Percentiles rank a stretch among this genome's conserved stretches.
Conservation (phyloP, 2,888 invertebrate species). For the Emmelina monodactyla region DNA sequence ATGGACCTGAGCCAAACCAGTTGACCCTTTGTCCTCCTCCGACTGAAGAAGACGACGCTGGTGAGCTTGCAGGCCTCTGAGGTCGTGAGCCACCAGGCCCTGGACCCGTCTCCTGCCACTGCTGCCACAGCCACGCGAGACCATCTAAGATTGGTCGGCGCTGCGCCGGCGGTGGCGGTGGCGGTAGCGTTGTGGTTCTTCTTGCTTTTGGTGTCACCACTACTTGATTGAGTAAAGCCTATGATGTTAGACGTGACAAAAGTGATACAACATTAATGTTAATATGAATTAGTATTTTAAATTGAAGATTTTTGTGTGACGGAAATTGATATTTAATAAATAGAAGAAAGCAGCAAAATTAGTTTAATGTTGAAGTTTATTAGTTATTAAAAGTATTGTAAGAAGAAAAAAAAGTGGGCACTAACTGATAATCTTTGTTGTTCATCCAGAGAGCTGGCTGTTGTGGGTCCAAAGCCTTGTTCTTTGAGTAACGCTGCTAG, state of each 20-base stretch:
- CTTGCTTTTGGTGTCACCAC: conserved; percentile 61
- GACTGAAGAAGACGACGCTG: conserved; percentile 27
- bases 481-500: conserved; percentile 75
- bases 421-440: conserved; percentile 67
- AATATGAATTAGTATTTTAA: too few relatives aligned
- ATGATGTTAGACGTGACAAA: conserved; percentile 42
- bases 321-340: too few relatives aligned
- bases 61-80: conserved; percentile 28
- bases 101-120: conserved; percentile 63
- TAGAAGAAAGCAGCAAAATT: too few relatives aligned
- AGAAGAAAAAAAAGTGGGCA: conserved; percentile 22
- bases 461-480: conserved; percentile 76
- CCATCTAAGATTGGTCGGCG: conserved; percentile 61
- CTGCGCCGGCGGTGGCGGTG: conserved; percentile 48
- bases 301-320: too few relatives aligned
- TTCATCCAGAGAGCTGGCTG: conserved; percentile 68
- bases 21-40: conserved; percentile 40
- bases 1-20: conserved; percentile 60
- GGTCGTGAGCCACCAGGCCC: conserved; percentile 31
- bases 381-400: too few relatives aligned
- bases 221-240: conserved; percentile 67
- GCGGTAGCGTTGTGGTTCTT: conserved; percentile 42
- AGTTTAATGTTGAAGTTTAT: too few relatives aligned
- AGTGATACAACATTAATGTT: too few relatives aligned
- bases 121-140: conserved; percentile 66